Percentiles rank a stretch among this genome's conserved stretches.
Evolutionary conservation across 2,113 vertebrate species (phyloP).

Genomic region (Eolophus roseicapilla): DNA sequence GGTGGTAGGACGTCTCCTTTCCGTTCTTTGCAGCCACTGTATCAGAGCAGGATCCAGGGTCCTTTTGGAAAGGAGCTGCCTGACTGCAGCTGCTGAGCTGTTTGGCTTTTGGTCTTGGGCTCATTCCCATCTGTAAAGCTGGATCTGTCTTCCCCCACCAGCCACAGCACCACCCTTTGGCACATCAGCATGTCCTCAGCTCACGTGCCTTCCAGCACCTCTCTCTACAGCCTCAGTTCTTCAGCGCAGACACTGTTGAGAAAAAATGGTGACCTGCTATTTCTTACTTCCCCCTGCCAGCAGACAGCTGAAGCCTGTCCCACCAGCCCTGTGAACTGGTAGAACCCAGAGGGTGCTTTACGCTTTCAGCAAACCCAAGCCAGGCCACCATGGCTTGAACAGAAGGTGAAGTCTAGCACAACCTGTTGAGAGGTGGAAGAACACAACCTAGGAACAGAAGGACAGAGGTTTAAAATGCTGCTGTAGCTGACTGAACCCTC

Average conservation of each 20-base stretch:
- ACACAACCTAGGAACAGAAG: not conserved
- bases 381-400: not conserved
- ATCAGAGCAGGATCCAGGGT: not conserved
- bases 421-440: not conserved
- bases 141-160: not conserved
- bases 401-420: not conserved
- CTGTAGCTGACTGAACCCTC: not conserved
- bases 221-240: not conserved
- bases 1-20: not conserved
- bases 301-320: not conserved
- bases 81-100: rapidly evolving
- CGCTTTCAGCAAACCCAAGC: not conserved
- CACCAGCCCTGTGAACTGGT: not conserved
- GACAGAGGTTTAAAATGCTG: not conserved
- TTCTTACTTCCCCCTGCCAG: not conserved
- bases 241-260: not conserved
- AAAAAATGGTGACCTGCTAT: not conserved
- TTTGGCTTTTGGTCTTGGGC: not conserved
- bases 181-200: rapidly evolving
- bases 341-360: not conserved
- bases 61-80: not conserved
- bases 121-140: not conserved
- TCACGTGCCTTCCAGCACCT: not conserved
- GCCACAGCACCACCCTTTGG: not conserved
- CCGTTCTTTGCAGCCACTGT: not conserved